These are phyloP conservation scores for Planococcus citri DNA, from an alignment of 1,140 invertebrate species.

Conservation along the genomic window DNA sequence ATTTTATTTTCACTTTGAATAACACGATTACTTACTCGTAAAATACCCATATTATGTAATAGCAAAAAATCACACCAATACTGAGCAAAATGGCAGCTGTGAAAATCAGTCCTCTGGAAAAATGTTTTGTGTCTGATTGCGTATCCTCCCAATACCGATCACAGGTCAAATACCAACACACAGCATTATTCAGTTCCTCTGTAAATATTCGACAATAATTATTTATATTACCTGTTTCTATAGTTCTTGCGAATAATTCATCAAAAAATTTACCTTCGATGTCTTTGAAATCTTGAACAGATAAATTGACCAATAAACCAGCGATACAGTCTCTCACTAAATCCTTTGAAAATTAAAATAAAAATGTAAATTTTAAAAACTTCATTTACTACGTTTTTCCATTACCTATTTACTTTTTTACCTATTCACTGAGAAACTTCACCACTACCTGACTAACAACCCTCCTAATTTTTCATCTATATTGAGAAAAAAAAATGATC, in stretches of 20 bases:
- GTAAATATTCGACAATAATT: conserved; percentile 27
- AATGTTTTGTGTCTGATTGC: conserved; percentile 54
- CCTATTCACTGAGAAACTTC: too few species aligned
- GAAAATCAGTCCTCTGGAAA: conserved; percentile 63
- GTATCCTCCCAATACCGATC: conserved; percentile 82
- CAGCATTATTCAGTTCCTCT: conserved; percentile 73
- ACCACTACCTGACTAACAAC: too few species aligned
- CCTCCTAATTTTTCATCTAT: too few species aligned
- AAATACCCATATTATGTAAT: conserved; percentile 79
- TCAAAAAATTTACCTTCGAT: conserved; percentile 52
- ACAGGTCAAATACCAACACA: conserved; percentile 84
- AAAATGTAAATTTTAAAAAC: conserved; percentile 6
- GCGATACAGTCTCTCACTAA: conserved; percentile 61
- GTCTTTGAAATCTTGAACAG: conserved; percentile 67
- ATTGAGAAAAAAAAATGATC: too few species aligned
- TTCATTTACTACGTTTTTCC: background rate
- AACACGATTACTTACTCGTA: conserved; percentile 58
- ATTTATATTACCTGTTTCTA: background rate
- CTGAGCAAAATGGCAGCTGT: conserved; percentile 62
- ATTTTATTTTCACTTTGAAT: too few species aligned
- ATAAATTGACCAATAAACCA: conserved; percentile 60
- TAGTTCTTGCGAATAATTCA: background rate
- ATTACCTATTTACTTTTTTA: background rate
- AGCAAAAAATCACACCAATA: conserved; percentile 68
- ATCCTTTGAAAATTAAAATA: conserved; percentile 35